Conservation (phyloP, 2,113 vertebrate genomes). For the Sula dactylatra region DNA sequence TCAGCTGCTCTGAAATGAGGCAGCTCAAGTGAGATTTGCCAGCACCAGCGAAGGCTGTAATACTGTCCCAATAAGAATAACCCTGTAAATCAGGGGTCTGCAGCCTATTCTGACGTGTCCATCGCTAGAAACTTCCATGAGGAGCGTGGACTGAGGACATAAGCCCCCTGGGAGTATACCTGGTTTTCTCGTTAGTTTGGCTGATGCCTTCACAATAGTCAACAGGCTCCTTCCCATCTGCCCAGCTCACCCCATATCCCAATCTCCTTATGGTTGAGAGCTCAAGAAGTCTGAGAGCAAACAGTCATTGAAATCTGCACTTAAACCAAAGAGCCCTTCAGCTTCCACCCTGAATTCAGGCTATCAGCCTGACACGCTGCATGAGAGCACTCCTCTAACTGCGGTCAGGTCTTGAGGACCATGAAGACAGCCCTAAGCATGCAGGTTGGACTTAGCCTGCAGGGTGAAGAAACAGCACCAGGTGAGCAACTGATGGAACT, state of each 20-base stretch:
- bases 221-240: not conserved
- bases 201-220: not conserved
- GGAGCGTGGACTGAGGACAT: fast-evolving
- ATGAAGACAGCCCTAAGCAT: not conserved
- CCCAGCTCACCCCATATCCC: not conserved
- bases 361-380: not conserved
- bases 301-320: not conserved
- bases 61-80: too few relatives aligned
- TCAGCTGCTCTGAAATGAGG: not conserved
- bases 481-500: not conserved
- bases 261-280: not conserved
- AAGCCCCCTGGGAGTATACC: not conserved
- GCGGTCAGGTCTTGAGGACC: not conserved
- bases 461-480: not conserved
- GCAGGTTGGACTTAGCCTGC: too few relatives aligned
- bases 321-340: not conserved
- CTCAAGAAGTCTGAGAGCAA: not conserved
- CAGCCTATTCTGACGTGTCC: not conserved
- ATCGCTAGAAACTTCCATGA: not conserved
- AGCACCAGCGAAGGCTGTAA: not conserved
- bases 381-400: not conserved
- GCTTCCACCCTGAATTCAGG: not conserved
- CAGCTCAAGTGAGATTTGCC: not conserved
- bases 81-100: not conserved
- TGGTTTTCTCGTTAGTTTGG: not conserved